phyloP scores from a whole-genome alignment of 1,140 invertebrate genomes.

The Papilio aristodemus region DNA sequence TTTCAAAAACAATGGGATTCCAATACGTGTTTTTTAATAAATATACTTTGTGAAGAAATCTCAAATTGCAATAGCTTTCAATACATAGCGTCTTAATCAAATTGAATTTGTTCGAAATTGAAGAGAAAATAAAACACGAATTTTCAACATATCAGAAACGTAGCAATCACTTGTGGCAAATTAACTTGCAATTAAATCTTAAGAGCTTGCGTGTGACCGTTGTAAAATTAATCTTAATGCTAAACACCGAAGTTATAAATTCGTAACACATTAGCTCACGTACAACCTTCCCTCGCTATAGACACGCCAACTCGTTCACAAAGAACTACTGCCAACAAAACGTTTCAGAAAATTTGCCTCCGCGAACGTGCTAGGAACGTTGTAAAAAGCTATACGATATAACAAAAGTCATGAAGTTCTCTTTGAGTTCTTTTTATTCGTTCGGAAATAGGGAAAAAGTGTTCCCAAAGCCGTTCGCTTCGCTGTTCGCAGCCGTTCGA shows the following conservation, averaged over 20 bases:
- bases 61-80: neutral
- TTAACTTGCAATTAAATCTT: constrained; percentile 15
- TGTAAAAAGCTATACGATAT: constrained; percentile 62
- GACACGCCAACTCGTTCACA: constrained; percentile 43
- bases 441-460: constrained; percentile 74
- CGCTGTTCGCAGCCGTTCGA: constrained; percentile 55
- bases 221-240: constrained; percentile 19
- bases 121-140: neutral
- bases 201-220: constrained; percentile 49
- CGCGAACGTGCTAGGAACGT: constrained; percentile 40
- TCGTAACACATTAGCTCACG: constrained; percentile 47
- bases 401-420: constrained; percentile 73
- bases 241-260: constrained; percentile 35
- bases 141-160: neutral
- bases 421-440: constrained; percentile 70
- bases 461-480: constrained; percentile 63
- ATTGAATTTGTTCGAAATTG: neutral
- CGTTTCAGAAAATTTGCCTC: constrained; percentile 55
- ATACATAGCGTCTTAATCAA: neutral
- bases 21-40: no score
- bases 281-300: constrained; percentile 49
- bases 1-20: no score
- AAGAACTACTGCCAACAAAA: constrained; percentile 46
- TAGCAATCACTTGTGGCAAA: constrained; percentile 4
- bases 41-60: neutral